Evolutionary conservation across 2,888 invertebrate genomes (phyloP).

Genomic region (Drosophila borborema): DNA sequence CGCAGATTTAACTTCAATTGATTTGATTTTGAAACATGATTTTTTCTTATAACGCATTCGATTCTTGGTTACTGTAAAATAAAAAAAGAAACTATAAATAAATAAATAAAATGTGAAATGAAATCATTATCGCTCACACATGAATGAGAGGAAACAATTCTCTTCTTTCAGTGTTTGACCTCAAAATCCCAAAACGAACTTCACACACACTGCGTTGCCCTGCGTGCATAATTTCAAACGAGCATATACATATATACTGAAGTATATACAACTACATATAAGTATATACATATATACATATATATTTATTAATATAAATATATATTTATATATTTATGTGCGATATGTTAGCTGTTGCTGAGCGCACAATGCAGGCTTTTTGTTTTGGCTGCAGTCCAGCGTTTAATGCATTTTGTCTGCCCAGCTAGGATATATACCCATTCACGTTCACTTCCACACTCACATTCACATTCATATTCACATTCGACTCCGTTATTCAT

Average conservation of each 20-base stretch:
- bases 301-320: slow-evolving; percentile 19
- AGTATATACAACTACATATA: slow-evolving; percentile 9
- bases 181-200: slow-evolving; percentile 75
- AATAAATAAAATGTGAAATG: no score
- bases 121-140: neutral
- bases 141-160: neutral
- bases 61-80: no score
- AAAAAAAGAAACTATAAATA: no score
- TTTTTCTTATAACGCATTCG: no score
- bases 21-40: no score
- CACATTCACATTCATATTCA: slow-evolving; percentile 15
- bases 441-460: neutral
- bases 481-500: slow-evolving; percentile 11
- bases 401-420: slow-evolving; percentile 63
- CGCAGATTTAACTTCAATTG: no score
- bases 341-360: slow-evolving; percentile 51
- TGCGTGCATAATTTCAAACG: slow-evolving; percentile 23
- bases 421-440: slow-evolving; percentile 47
- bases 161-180: slow-evolving; percentile 50
- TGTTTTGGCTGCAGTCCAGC: slow-evolving; percentile 58
- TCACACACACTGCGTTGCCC: slow-evolving; percentile 47
- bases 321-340: slow-evolving; percentile 20
- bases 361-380: slow-evolving; percentile 73
- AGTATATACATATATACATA: slow-evolving; percentile 12
- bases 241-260: neutral